Percentiles rank a stretch among this genome's conserved stretches.
Evolutionary conservation across 92 coral and sea anemone genomes (phyloP).

Genomic region (Zoanthus sociatus): DNA sequence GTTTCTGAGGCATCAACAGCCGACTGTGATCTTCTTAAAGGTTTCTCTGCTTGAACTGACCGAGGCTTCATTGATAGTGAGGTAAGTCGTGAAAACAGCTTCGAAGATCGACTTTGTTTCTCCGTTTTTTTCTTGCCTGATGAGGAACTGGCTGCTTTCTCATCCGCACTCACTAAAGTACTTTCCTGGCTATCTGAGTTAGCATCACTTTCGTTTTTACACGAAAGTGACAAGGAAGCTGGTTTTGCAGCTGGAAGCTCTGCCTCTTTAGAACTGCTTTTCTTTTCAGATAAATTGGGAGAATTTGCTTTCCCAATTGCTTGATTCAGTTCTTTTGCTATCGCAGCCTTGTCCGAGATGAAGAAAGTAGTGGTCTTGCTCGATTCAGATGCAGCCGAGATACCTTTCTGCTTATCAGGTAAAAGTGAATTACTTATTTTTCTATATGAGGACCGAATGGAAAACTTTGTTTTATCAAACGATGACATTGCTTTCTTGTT

Average conservation of each 20-base stretch:
- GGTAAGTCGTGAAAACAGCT: slow-evolving; percentile 34
- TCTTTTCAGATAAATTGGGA: slow-evolving; percentile 12
- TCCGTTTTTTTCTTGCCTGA: slow-evolving; percentile 31
- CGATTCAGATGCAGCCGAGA: slow-evolving; percentile 8
- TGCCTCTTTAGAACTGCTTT: slow-evolving; percentile 4
- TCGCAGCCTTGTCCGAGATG: slow-evolving; percentile 32
- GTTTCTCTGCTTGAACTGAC: slow-evolving; percentile 5
- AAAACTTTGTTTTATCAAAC: slow-evolving; percentile 6
- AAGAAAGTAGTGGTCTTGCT: background rate
- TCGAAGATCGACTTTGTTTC: slow-evolving; percentile 37
- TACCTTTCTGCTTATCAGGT: slow-evolving; percentile 21
- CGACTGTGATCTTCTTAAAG: slow-evolving; percentile 23
- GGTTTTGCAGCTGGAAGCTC: slow-evolving; percentile 3
- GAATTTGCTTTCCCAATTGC: slow-evolving; percentile 22
- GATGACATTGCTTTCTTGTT: slow-evolving; percentile 18
- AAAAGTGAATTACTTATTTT: slow-evolving; percentile 42
- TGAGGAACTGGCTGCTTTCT: slow-evolving; percentile 2
- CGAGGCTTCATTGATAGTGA: slow-evolving; percentile 36
- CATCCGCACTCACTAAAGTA: background rate
- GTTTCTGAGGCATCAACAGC: background rate
- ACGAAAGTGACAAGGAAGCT: slow-evolving; percentile 5
- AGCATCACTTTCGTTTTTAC: background rate
- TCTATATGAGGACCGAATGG: slow-evolving; percentile 29
- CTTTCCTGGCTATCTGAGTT: slow-evolving; percentile 10
- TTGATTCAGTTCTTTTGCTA: slow-evolving; percentile 22